Evolutionary conservation across 2,113 vertebrate species (phyloP).

Genomic region (Channa argus): DNA sequence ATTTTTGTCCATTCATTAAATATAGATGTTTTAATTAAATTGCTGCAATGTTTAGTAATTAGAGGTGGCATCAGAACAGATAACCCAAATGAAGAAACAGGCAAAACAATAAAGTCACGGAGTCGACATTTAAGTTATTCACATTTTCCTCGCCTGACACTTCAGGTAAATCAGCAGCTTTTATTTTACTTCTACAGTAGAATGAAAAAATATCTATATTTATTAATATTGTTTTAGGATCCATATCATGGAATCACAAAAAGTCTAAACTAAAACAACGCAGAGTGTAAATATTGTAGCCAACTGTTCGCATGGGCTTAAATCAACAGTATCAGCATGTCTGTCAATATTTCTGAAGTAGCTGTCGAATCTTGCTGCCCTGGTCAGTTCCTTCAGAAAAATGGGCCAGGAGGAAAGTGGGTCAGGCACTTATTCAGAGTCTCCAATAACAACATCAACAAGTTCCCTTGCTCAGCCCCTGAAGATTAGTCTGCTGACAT

Average conservation of each 20-base stretch:
- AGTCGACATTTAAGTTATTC: background rate
- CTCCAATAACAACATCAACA: slow-evolving; percentile 53
- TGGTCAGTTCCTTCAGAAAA: slow-evolving; percentile 51
- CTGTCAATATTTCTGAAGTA: slow-evolving; percentile 53
- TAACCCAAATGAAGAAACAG: background rate
- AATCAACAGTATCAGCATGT: slow-evolving; percentile 37
- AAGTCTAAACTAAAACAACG: slow-evolving; percentile 5
- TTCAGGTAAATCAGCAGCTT: slow-evolving; percentile 14
- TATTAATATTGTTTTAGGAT: slow-evolving; percentile 18
- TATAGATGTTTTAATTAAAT: too few species aligned
- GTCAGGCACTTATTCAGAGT: slow-evolving; percentile 54
- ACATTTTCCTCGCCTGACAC: slow-evolving; percentile 23
- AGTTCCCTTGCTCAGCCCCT: slow-evolving; percentile 44
- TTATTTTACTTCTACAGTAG: background rate
- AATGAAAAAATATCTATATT: slow-evolving; percentile 1
- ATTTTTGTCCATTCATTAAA: too few species aligned
- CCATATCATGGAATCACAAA: background rate
- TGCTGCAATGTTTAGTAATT: slow-evolving; percentile 21
- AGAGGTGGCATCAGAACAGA: background rate
- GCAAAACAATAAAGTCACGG: background rate
- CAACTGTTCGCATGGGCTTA: slow-evolving; percentile 23
- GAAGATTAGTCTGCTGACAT: slow-evolving; percentile 39
- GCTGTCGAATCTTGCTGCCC: slow-evolving; percentile 32
- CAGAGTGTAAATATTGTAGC: slow-evolving; percentile 7
- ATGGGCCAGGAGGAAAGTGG: slow-evolving; percentile 50